phyloP scores from a whole-genome alignment of 2,113 vertebrate genomes.

The Perca schrenkii region DNA sequence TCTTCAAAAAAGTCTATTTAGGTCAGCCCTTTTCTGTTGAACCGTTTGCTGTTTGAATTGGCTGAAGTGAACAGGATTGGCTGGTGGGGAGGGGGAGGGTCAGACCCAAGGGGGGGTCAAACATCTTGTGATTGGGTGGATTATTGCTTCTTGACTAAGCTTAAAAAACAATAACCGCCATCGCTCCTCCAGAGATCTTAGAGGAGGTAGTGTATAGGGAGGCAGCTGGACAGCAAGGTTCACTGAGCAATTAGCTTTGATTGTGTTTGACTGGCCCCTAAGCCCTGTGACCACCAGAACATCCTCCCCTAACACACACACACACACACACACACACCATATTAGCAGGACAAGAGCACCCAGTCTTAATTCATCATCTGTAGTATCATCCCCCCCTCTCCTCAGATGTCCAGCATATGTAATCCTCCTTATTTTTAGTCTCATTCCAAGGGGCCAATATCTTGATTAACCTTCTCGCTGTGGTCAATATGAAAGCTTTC shows the following conservation, averaged over 20 bases:
- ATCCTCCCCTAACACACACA: neutral
- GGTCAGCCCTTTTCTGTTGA: constrained; percentile 46
- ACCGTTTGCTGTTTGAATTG: constrained; percentile 34
- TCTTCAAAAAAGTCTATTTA: constrained; percentile 12
- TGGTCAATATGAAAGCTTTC: constrained; percentile 47
- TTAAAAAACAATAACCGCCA: constrained; percentile 55
- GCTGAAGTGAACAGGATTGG: constrained; percentile 50
- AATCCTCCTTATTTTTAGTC: constrained; percentile 41
- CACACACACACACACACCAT: too few species aligned
- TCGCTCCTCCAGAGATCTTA: constrained; percentile 2
- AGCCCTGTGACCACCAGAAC: constrained; percentile 26
- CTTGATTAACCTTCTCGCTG: constrained; percentile 52
- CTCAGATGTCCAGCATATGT: constrained; percentile 14
- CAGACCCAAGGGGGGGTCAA: neutral
- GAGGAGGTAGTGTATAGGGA: constrained; percentile 17
- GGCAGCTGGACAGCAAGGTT: constrained; percentile 58
- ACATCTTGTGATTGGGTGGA: constrained; percentile 64
- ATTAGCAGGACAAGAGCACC: constrained; percentile 9
- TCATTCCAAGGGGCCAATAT: constrained; percentile 46
- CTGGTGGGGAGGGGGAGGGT: constrained; percentile 20
- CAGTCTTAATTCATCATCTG: constrained; percentile 37
- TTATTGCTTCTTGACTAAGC: constrained; percentile 53
- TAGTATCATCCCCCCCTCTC: neutral
- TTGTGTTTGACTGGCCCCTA: constrained; percentile 66
- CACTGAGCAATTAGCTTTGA: constrained; percentile 70